phyloP scores from a whole-genome alignment of 2,888 invertebrate genomes.

The Cryptus viduatorius region DNA sequence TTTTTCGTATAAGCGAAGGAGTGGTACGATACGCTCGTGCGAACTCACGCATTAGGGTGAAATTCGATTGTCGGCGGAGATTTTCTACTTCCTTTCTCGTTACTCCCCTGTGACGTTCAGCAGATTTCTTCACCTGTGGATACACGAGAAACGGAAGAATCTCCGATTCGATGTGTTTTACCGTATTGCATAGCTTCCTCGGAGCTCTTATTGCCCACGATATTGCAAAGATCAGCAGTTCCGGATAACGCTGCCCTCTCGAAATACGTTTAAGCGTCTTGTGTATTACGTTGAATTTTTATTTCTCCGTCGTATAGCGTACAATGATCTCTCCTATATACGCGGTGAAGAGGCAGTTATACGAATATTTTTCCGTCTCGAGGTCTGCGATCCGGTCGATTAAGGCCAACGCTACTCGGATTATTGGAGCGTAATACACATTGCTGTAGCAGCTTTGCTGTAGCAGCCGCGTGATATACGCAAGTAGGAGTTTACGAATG shows the following conservation, averaged over 20 bases:
- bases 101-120: background rate
- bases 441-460: background rate
- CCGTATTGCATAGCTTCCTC: background rate
- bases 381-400: slow-evolving; percentile 56
- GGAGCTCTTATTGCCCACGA: background rate
- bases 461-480: background rate
- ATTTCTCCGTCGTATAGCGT: background rate
- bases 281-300: background rate
- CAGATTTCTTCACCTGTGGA: slow-evolving; percentile 18
- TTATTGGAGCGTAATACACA: slow-evolving; percentile 61
- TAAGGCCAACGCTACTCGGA: slow-evolving; percentile 60
- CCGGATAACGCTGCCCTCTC: background rate
- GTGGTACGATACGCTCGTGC: slow-evolving; percentile 26
- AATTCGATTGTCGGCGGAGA: slow-evolving; percentile 56
- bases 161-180: background rate
- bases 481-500: slow-evolving; percentile 27
- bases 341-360: slow-evolving; percentile 2
- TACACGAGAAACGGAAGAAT: background rate
- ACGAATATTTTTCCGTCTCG: slow-evolving; percentile 43
- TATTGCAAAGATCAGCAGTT: slow-evolving; percentile 3
- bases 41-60: slow-evolving; percentile 34
- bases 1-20: slow-evolving; percentile 1
- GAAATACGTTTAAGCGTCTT: background rate
- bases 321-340: slow-evolving; percentile 2
- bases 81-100: slow-evolving; percentile 47